Percentiles rank a stretch among this genome's conserved stretches.
phyloP scores from a whole-genome alignment of 2,888 invertebrate species.

The Criorhina ranunculi region DNA sequence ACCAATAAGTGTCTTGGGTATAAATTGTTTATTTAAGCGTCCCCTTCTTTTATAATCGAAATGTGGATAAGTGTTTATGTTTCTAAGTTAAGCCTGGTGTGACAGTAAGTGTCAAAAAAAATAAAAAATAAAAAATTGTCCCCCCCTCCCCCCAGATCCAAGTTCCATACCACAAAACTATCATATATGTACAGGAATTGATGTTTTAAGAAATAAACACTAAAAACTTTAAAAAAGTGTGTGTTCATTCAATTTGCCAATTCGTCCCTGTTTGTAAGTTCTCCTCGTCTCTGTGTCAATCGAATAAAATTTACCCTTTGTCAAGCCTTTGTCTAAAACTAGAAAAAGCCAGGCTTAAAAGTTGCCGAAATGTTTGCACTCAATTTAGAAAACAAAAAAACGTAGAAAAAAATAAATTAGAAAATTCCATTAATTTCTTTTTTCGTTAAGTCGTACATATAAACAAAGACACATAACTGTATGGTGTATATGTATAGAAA shows the following conservation, averaged over 20 bases:
- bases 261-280: too few relatives aligned
- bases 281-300: too few relatives aligned
- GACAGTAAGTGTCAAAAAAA: not conserved
- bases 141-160: too few relatives aligned
- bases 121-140: too few relatives aligned
- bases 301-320: too few relatives aligned
- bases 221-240: too few relatives aligned
- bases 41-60: not conserved
- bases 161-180: too few relatives aligned
- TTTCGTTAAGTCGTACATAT: constrained; percentile 12
- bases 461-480: constrained; percentile 12
- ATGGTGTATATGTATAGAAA: not conserved
- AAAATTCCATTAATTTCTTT: constrained; percentile 23
- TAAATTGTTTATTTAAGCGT: not conserved
- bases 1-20: constrained; percentile 28
- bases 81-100: not conserved
- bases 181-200: too few relatives aligned
- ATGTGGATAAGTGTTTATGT: not conserved
- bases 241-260: too few relatives aligned
- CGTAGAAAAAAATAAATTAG: constrained; percentile 16
- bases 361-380: constrained; percentile 7
- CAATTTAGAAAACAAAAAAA: constrained; percentile 5
- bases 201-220: too few relatives aligned
- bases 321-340: too few relatives aligned
- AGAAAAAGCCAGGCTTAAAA: constrained; percentile 28